A percentile compares a stretch with the other conserved stretches of the same genome.
phyloP scores from a whole-genome alignment of 2,888 invertebrate genomes.

The Rhagonycha fulva region DNA sequence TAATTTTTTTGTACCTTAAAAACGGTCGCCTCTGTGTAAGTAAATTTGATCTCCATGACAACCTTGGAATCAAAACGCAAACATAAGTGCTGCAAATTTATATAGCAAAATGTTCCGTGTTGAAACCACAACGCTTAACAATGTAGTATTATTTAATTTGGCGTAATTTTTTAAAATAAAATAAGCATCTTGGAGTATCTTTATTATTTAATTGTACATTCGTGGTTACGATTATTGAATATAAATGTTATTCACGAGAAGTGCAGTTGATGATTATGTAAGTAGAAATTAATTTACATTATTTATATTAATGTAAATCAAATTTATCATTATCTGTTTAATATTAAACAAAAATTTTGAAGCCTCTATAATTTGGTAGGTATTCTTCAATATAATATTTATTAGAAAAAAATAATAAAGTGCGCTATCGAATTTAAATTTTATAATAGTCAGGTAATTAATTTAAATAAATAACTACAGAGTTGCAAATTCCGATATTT shows the following conservation, averaged over 20 bases:
- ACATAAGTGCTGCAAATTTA: conserved; percentile 5
- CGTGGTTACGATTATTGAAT: no score
- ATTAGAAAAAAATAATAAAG: not conserved
- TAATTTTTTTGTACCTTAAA: not conserved
- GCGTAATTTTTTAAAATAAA: not conserved
- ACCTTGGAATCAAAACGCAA: conserved; percentile 31
- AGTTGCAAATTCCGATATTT: not conserved
- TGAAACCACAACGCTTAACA: not conserved
- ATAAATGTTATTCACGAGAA: not conserved
- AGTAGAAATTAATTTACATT: not conserved
- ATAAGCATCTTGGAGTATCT: not conserved
- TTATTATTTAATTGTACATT: not conserved
- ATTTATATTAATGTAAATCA: not conserved
- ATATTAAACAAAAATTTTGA: not conserved
- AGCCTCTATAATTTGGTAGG: not conserved
- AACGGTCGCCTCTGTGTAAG: conserved; percentile 16
- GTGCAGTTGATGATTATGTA: not conserved
- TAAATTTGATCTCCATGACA: conserved; percentile 22
- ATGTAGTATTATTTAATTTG: not conserved
- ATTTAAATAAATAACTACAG: no score
- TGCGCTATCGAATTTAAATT: not conserved
- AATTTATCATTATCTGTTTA: not conserved
- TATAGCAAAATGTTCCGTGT: not conserved
- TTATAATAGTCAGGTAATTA: no score
- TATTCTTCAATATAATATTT: no score